Evolutionary conservation across 2,113 vertebrate genomes (phyloP).

Genomic region (Myotis yumanensis): DNA sequence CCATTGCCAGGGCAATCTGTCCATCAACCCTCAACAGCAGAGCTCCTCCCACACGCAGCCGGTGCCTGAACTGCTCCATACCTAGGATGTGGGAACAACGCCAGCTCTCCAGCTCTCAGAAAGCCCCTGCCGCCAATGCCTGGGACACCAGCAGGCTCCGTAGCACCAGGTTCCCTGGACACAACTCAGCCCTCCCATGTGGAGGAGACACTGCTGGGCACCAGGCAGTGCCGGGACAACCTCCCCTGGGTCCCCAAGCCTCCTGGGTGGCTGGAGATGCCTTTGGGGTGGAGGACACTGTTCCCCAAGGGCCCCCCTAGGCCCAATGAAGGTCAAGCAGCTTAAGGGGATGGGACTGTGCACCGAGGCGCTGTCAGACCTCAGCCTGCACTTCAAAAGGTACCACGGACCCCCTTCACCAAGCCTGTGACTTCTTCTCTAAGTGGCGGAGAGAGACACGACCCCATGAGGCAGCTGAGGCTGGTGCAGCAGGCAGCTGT

Average conservation of each 20-base stretch:
- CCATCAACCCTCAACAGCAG: neutral
- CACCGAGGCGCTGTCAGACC: neutral
- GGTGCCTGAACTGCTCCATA: neutral
- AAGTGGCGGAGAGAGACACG: neutral
- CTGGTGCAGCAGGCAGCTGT: neutral
- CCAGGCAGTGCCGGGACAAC: neutral
- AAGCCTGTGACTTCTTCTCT: neutral
- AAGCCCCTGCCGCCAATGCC: too few species aligned
- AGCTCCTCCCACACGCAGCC: rapidly evolving
- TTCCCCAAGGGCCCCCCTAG: neutral
- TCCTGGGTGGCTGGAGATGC: neutral
- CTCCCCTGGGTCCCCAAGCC: neutral
- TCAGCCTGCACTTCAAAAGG: neutral
- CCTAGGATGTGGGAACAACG: neutral
- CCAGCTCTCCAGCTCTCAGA: too few species aligned
- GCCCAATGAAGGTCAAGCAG: neutral
- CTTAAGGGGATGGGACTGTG: neutral
- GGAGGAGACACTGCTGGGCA: neutral
- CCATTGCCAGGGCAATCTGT: neutral
- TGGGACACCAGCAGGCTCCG: neutral
- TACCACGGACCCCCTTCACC: neutral
- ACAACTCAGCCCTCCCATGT: neutral
- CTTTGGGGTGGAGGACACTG: neutral
- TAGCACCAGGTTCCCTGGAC: neutral
- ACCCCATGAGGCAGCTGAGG: neutral